Evolutionary conservation across 2,113 vertebrate genomes (phyloP).

Genomic region (Halcyon senegalensis): DNA sequence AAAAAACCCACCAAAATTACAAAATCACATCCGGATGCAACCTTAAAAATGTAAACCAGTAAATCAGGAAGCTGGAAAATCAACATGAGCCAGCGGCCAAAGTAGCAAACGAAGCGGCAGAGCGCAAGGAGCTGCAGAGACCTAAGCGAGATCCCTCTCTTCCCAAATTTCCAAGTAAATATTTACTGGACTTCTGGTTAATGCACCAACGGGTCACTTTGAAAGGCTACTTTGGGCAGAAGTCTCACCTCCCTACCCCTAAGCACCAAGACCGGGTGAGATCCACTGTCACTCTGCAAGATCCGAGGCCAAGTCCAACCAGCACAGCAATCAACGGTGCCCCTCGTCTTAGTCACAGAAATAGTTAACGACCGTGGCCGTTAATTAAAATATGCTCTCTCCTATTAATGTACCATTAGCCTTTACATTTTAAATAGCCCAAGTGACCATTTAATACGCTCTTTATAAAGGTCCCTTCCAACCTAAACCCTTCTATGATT

Average conservation of each 20-base stretch:
- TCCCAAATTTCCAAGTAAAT: not conserved
- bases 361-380: not conserved
- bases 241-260: not conserved
- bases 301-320: not conserved
- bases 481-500: not conserved
- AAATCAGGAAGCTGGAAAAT: conserved; percentile 16
- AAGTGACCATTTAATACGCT: not conserved
- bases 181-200: not conserved
- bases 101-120: not conserved
- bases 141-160: not conserved
- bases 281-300: not conserved
- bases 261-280: not conserved
- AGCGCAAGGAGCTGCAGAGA: not conserved
- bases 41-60: conserved; percentile 3
- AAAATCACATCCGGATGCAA: not conserved
- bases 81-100: not conserved
- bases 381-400: not conserved
- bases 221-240: not conserved
- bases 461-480: not conserved
- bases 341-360: not conserved
- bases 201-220: fast-evolving
- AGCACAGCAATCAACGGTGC: not conserved
- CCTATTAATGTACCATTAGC: not conserved
- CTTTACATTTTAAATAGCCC: not conserved
- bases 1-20: not conserved